Evolutionary conservation across 2,888 invertebrate genomes (phyloP).

Genomic region (Nemoura dubitans): DNA sequence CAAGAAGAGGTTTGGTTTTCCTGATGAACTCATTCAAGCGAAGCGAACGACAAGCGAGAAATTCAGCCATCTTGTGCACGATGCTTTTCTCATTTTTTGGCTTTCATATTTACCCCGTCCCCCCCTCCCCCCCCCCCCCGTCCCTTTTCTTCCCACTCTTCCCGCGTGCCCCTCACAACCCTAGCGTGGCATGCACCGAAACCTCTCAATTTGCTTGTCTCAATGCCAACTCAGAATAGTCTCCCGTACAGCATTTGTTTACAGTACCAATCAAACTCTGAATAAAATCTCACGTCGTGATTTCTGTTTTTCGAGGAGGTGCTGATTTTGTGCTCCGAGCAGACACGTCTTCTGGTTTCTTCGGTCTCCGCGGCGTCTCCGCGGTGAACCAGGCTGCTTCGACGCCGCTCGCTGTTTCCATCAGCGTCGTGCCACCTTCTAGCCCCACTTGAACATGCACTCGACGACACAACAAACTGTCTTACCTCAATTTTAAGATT

Average conservation of each 20-base stretch:
- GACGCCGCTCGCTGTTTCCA: too few relatives aligned
- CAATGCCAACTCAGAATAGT: constrained; percentile 25
- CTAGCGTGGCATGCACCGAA: not conserved
- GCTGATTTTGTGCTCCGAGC: not conserved
- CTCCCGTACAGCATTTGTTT: constrained; percentile 24
- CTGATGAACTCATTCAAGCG: constrained; percentile 51
- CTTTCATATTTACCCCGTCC: constrained; percentile 30
- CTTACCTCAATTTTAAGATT: not conserved
- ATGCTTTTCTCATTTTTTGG: constrained; percentile 39
- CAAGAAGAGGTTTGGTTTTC: constrained; percentile 42
- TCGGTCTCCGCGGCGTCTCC: not conserved
- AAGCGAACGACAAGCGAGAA: constrained; percentile 44
- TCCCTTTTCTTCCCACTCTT: too few relatives aligned
- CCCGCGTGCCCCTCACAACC: not conserved
- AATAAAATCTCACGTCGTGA: constrained; percentile 31
- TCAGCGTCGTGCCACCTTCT: not conserved
- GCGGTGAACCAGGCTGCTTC: too few relatives aligned
- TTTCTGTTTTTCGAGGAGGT: not conserved
- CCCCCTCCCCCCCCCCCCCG: not conserved
- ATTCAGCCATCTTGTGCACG: constrained; percentile 50
- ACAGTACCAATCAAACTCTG: constrained; percentile 37
- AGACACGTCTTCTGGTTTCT: not conserved
- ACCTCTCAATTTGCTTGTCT: constrained; percentile 33
- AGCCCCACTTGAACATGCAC: not conserved
- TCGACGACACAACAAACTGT: not conserved